Evolutionary conservation across 2,888 invertebrate genomes (phyloP).

Genomic region (Drosophila quinaria): DNA sequence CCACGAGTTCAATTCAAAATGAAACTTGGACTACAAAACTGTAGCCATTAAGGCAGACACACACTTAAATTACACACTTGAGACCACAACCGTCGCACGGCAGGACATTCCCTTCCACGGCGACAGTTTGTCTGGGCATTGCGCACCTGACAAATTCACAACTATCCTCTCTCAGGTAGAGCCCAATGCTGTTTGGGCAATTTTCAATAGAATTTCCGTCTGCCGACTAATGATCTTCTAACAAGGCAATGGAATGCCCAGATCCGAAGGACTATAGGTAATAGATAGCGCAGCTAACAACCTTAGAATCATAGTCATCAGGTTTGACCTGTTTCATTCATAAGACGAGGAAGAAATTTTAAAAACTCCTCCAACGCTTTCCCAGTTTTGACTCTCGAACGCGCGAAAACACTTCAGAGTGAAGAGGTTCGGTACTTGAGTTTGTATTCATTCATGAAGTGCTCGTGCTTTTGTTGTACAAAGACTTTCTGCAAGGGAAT

Average conservation of each 20-base stretch:
- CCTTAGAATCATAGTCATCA: not conserved
- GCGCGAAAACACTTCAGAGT: slow-evolving; percentile 74
- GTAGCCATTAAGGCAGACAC: slow-evolving; percentile 11
- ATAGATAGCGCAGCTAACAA: slow-evolving; percentile 30
- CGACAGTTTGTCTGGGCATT: slow-evolving; percentile 76
- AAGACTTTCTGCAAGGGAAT: slow-evolving; percentile 19
- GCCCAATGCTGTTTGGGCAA: slow-evolving; percentile 30
- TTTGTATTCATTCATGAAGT: slow-evolving; percentile 79
- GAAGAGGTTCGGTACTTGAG: slow-evolving; percentile 72
- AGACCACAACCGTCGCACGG: slow-evolving; percentile 73
- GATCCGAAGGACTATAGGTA: slow-evolving; percentile 45
- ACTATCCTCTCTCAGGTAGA: slow-evolving; percentile 56
- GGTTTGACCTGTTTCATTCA: slow-evolving; percentile 59
- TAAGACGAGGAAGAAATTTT: slow-evolving; percentile 52
- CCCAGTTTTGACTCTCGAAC: slow-evolving; percentile 7
- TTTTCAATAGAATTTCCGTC: slow-evolving; percentile 66
- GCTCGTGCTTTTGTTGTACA: slow-evolving; percentile 49
- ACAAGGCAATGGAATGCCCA: slow-evolving; percentile 81
- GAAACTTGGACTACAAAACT: slow-evolving; percentile 1
- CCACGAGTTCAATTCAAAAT: slow-evolving; percentile 6
- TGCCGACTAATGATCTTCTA: slow-evolving; percentile 84
- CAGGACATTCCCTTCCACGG: slow-evolving; percentile 56
- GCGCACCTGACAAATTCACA: slow-evolving; percentile 67
- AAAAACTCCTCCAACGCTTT: slow-evolving; percentile 11
- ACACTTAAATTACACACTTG: slow-evolving; percentile 62